Evolutionary conservation across 2,113 vertebrate genomes (phyloP).

Genomic region (Salvelinus alpinus): DNA sequence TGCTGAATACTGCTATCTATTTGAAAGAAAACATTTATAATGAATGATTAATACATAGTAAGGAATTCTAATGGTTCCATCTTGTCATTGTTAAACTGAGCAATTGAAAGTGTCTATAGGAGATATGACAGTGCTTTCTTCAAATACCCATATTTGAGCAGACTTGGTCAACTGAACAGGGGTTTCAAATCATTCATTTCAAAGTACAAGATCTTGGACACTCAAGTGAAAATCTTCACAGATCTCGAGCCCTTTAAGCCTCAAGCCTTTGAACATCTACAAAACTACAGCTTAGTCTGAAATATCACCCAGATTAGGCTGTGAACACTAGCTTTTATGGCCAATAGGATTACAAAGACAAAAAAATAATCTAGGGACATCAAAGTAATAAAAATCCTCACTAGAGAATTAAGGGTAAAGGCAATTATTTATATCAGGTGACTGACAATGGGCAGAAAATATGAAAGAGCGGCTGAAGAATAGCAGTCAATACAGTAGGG

Average conservation of each 20-base stretch:
- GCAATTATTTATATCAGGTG: constrained; percentile 17
- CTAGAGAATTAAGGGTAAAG: background rate
- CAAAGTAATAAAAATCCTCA: constrained; percentile 14
- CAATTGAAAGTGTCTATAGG: background rate
- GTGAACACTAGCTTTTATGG: background rate
- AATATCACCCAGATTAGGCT: background rate
- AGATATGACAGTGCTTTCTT: background rate
- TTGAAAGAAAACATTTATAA: constrained; percentile 12
- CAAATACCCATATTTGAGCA: background rate
- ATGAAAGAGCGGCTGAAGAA: constrained; percentile 13
- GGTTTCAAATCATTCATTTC: too few relatives aligned
- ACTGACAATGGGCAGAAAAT: constrained; percentile 25
- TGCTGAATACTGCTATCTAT: constrained; percentile 14
- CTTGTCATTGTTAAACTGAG: too few relatives aligned
- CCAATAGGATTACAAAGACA: background rate
- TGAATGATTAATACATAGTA: constrained; percentile 2
- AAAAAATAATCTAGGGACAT: background rate
- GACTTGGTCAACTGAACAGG: background rate
- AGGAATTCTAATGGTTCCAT: constrained; percentile 26
- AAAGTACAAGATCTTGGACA: too few relatives aligned
- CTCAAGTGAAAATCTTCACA: too few relatives aligned
- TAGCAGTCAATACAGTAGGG: constrained; percentile 21
- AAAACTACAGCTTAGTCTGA: background rate
- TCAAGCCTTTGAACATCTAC: background rate
- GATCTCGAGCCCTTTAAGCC: background rate